phyloP scores from a whole-genome alignment of 2,888 invertebrate species.

The Aphidoletes aphidimyza region DNA sequence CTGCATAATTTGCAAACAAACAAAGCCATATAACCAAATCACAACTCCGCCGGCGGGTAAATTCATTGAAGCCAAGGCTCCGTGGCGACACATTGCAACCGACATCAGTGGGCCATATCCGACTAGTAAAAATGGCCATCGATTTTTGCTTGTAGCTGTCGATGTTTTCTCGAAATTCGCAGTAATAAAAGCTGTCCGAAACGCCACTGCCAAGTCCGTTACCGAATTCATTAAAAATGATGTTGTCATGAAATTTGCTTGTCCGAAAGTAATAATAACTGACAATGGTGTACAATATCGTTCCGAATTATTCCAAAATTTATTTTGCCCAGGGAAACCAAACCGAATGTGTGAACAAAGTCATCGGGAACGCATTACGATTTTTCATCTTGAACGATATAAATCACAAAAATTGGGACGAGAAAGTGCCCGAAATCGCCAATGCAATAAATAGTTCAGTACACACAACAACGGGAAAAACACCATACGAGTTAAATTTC shows the following conservation, averaged over 20 bases:
- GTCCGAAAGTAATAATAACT: background rate
- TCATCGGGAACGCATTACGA: background rate
- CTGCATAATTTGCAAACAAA: background rate
- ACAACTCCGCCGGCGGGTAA: background rate
- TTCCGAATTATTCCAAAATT: background rate
- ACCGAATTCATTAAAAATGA: background rate
- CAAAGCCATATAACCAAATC: background rate
- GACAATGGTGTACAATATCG: background rate
- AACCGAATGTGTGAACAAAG: background rate
- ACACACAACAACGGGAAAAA: background rate
- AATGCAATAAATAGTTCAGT: background rate
- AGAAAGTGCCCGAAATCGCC: background rate
- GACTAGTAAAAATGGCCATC: background rate
- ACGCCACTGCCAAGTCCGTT: background rate
- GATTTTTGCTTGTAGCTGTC: background rate
- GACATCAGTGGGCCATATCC: background rate
- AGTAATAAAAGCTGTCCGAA: background rate
- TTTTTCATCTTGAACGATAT: background rate
- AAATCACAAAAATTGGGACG: background rate
- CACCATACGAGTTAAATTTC: background rate
- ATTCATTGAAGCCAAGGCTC: background rate
- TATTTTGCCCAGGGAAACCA: background rate
- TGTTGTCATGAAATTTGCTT: background rate
- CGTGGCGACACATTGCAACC: background rate
- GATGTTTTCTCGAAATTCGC: background rate